Evolutionary conservation across 2,797 vertebrate genomes (phyloP).

Genomic region (Phoxinus dragarum): DNA sequence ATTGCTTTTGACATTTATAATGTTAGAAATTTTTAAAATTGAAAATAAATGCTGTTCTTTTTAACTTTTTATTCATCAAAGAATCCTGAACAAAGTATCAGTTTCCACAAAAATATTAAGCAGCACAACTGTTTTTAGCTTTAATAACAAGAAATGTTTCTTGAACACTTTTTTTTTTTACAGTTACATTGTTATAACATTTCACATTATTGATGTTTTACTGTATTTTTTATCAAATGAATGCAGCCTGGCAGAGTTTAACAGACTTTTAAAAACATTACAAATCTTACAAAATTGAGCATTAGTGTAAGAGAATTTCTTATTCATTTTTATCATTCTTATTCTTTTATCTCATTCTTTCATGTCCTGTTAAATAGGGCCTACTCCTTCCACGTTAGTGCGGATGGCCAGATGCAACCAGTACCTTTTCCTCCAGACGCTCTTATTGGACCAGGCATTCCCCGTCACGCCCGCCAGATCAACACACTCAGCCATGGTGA

Average conservation of each 20-base stretch:
- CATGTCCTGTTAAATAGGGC: constrained; percentile 68
- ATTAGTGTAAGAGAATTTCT: neutral
- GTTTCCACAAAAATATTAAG: neutral
- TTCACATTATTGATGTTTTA: neutral
- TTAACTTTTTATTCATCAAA: neutral
- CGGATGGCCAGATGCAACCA: constrained; percentile 86
- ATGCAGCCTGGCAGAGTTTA: neutral
- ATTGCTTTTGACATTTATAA: neutral
- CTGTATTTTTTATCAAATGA: neutral
- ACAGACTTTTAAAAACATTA: neutral
- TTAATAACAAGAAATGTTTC: neutral
- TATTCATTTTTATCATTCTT: neutral
- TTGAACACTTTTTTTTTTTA: too few relatives aligned
- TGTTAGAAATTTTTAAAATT: neutral
- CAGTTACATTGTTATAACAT: neutral
- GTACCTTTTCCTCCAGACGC: constrained; percentile 86
- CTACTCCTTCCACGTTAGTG: constrained; percentile 85
- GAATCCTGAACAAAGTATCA: neutral
- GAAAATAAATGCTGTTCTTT: neutral
- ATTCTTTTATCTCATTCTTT: neutral
- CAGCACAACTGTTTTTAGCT: too few relatives aligned
- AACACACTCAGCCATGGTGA: constrained; percentile 86
- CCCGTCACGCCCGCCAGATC: constrained; percentile 85
- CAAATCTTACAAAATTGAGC: neutral
- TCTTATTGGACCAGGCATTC: constrained; percentile 84